Conservation (phyloP, 2,888 invertebrate genomes). For the Brachypalpus laphriformis region DNA sequence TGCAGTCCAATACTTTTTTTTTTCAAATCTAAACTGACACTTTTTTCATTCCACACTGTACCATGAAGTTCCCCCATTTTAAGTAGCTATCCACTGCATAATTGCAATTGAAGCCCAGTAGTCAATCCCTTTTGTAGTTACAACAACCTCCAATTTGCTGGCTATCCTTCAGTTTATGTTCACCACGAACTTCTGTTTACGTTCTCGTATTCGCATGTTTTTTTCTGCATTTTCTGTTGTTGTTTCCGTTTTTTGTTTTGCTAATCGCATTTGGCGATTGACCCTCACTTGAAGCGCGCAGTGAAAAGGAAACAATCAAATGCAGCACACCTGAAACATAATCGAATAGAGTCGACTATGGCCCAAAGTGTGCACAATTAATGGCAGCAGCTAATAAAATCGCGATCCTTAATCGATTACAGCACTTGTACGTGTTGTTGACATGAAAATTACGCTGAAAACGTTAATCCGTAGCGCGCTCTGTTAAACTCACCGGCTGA, state of each 20-base stretch:
- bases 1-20: no score
- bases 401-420: conserved; percentile 73
- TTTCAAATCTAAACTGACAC: neutral
- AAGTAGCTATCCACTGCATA: neutral
- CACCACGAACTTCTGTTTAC: conserved; percentile 37
- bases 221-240: neutral
- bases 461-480: conserved; percentile 68
- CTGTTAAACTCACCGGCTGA: conserved; percentile 56
- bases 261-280: conserved; percentile 53
- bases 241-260: conserved; percentile 60
- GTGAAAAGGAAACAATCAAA: conserved; percentile 15
- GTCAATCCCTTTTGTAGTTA: conserved; percentile 2
- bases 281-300: conserved; percentile 39
- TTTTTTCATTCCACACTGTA: conserved; percentile 3
- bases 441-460: conserved; percentile 71
- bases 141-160: conserved; percentile 21
- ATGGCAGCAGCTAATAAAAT: conserved; percentile 74
- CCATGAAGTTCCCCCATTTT: neutral
- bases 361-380: conserved; percentile 72
- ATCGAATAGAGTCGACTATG: conserved; percentile 50
- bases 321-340: conserved; percentile 62
- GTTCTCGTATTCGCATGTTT: conserved; percentile 19
- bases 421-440: conserved; percentile 74
- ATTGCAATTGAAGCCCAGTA: conserved; percentile 9
- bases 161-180: conserved; percentile 31